These are phyloP conservation scores for Delia radicum DNA, from an alignment of 1,140 invertebrate species.

Conservation along the genomic window DNA sequence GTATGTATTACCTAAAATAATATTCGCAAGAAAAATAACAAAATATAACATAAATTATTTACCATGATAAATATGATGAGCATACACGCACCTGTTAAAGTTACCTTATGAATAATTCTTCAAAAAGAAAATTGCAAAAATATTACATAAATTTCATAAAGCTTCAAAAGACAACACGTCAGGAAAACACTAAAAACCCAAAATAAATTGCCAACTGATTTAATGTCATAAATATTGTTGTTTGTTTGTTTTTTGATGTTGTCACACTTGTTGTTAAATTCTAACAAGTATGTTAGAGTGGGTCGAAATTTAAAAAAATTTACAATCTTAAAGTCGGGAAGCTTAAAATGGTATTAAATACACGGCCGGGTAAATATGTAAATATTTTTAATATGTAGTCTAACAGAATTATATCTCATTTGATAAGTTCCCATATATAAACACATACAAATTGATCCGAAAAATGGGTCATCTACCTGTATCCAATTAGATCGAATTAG, in stretches of 20 bases:
- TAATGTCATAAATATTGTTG: slow-evolving; percentile 6
- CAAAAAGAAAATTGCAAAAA: slow-evolving; percentile 1
- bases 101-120: slow-evolving; percentile 18
- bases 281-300: not conserved
- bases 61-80: not conserved
- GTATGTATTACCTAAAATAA: not conserved
- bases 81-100: not conserved
- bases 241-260: not conserved
- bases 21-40: not conserved
- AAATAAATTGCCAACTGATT: slow-evolving; percentile 22
- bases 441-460: too few relatives aligned
- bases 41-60: not conserved
- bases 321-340: too few relatives aligned
- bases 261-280: not conserved
- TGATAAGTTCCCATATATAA: too few relatives aligned
- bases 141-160: not conserved
- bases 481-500: too few relatives aligned
- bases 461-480: too few relatives aligned
- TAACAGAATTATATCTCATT: too few relatives aligned
- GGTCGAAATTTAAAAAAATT: too few relatives aligned
- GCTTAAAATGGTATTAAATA: too few relatives aligned
- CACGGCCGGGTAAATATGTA: too few relatives aligned
- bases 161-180: not conserved
- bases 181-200: not conserved
- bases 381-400: too few relatives aligned